A percentile compares a stretch with the other conserved stretches of the same genome.
phyloP scores from a whole-genome alignment of 2,113 vertebrate genomes.

The Pampusana beccarii region DNA sequence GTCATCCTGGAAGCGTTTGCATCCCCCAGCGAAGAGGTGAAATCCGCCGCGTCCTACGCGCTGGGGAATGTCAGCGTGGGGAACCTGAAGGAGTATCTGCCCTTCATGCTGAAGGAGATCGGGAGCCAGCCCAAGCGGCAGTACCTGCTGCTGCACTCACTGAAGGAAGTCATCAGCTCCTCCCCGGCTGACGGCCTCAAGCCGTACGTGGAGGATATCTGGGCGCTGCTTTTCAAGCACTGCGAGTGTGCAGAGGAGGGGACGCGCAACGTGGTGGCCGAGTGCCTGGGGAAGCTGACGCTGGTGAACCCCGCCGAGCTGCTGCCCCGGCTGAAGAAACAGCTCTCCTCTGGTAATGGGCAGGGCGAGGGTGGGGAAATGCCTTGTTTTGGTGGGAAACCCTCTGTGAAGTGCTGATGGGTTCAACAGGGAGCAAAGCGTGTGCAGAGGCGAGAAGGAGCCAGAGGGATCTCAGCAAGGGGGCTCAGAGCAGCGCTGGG shows the following conservation, averaged over 20 bases:
- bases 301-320: constrained; percentile 83
- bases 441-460: not conserved
- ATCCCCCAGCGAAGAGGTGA: constrained; percentile 89
- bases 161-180: constrained; percentile 89
- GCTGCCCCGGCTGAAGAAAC: constrained; percentile 86
- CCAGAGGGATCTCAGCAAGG: not conserved
- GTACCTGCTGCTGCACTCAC: constrained; percentile 90
- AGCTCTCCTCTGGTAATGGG: constrained; percentile 83
- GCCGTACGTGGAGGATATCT: constrained; percentile 87
- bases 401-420: not conserved
- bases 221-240: constrained; percentile 87
- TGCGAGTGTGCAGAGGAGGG: constrained; percentile 90
- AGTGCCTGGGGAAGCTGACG: constrained; percentile 90
- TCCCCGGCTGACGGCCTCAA: constrained; percentile 79
- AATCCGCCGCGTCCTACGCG: constrained; percentile 86
- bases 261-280: constrained; percentile 89
- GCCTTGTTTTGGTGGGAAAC: not conserved
- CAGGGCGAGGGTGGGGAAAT: not conserved
- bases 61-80: constrained; percentile 87
- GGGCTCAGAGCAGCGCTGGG: not conserved
- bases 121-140: constrained; percentile 84
- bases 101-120: constrained; percentile 89
- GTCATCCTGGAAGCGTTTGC: constrained; percentile 89
- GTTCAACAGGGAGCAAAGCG: not conserved
- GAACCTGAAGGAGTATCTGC: constrained; percentile 86